Evolutionary conservation across 2,888 invertebrate genomes (phyloP).

Genomic region (Amblyjoppa fuscipennis): DNA sequence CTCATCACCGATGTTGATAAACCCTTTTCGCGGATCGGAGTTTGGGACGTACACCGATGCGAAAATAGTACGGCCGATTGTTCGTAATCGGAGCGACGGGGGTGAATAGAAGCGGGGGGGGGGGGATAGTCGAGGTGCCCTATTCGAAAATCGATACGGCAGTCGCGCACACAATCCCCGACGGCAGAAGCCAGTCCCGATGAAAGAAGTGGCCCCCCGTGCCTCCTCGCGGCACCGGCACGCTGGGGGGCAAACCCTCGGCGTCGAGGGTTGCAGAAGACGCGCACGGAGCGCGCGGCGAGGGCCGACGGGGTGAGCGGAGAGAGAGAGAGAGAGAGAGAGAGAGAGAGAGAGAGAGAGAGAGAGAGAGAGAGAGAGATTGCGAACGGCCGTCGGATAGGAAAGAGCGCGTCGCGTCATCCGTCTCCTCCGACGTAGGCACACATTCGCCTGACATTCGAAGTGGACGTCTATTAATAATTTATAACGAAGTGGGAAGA

Average conservation of each 20-base stretch:
- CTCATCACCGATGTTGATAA: not conserved
- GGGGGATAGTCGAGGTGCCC: not conserved
- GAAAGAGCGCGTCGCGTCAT: conserved; percentile 18
- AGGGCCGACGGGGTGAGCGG: not conserved
- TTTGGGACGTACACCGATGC: not conserved
- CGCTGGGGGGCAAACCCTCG: conserved; percentile 18
- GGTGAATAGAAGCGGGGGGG: not conserved
- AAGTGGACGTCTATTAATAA: conserved; percentile 60
- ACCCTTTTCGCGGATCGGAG: not conserved
- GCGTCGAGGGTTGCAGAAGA: conserved; percentile 23
- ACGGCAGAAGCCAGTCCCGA: conserved; percentile 9
- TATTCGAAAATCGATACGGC: conserved; percentile 54
- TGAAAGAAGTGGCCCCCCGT: conserved; percentile 29
- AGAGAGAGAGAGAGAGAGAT: not conserved
- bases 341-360: not conserved
- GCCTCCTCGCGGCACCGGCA: not conserved
- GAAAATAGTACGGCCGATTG: not conserved
- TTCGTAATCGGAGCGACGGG: not conserved
- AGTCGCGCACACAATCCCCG: not conserved
- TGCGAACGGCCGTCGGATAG: not conserved
- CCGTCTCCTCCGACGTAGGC: not conserved
- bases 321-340: not conserved
- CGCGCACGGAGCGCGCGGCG: not conserved
- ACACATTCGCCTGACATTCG: conserved; percentile 46
- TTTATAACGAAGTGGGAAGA: conserved; percentile 56